Conservation (phyloP, 2,797 vertebrate species). For the Petrocephalus schoutedeni region DNA sequence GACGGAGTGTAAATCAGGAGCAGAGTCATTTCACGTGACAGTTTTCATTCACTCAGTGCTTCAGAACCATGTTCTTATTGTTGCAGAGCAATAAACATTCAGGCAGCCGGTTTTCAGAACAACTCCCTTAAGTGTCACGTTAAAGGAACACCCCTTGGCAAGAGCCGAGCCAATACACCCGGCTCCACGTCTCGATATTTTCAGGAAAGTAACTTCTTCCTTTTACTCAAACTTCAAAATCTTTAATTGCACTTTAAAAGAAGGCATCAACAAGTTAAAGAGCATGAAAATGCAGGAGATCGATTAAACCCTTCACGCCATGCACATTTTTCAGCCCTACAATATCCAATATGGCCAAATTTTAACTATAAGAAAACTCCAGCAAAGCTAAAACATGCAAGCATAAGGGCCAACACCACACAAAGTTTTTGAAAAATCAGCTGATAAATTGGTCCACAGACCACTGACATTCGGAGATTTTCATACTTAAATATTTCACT, state of each 20-base stretch:
- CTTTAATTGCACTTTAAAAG: neutral
- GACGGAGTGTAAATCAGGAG: neutral
- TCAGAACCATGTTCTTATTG: neutral
- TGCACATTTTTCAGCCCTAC: neutral
- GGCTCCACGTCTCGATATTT: neutral
- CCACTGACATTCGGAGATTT: neutral
- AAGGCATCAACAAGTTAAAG: neutral
- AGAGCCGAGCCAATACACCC: neutral
- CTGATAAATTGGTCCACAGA: neutral
- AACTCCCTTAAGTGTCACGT: neutral
- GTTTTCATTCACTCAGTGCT: neutral
- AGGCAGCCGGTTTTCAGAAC: neutral
- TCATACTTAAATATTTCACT: neutral
- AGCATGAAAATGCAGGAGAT: neutral
- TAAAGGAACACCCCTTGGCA: constrained; percentile 3
- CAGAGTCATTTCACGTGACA: neutral
- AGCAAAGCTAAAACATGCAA: neutral
- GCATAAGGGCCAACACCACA: neutral
- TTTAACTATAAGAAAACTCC: neutral
- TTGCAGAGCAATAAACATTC: neutral
- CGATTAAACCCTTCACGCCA: neutral
- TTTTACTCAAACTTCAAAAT: neutral
- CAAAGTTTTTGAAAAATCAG: neutral
- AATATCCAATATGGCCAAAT: neutral
- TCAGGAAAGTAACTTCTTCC: neutral